phyloP scores from a whole-genome alignment of 92 coral and sea anemone species.

The Epizoanthus ramosus region DNA sequence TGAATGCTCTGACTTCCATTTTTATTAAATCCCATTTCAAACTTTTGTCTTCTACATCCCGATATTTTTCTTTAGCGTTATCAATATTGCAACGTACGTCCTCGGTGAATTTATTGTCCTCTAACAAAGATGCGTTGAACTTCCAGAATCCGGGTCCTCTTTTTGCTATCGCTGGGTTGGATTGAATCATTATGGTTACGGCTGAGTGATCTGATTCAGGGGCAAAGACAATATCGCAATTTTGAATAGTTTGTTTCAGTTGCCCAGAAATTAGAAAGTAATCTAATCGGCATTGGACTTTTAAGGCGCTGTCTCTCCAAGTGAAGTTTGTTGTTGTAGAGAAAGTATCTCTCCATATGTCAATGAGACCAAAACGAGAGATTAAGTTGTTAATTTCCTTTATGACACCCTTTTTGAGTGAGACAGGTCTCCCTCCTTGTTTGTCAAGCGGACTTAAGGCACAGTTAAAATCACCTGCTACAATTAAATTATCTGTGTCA shows the following conservation, averaged over 20 bases:
- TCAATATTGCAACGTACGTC: not conserved
- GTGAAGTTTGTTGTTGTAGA: not conserved
- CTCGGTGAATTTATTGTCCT: not conserved
- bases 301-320: not conserved
- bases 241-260: not conserved
- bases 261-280: not conserved
- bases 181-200: conserved; percentile 15
- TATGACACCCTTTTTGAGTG: not conserved
- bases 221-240: conserved; percentile 15
- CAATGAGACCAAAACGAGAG: not conserved
- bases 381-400: not conserved
- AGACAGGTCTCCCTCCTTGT: conserved; percentile 14
- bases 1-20: conserved; percentile 23
- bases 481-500: conserved; percentile 1
- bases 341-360: conserved; percentile 15
- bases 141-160: conserved; percentile 37
- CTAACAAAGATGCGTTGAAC: conserved; percentile 25
- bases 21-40: conserved; percentile 24
- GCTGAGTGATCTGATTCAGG: conserved; percentile 52
- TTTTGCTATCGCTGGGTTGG: conserved; percentile 7
- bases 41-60: not conserved
- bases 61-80: not conserved
- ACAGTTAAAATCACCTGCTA: conserved; percentile 29
- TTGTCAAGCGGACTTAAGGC: conserved; percentile 3
- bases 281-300: not conserved